Conservation (phyloP, 2,888 invertebrate genomes). For the Polydrusus pterygomalis region DNA sequence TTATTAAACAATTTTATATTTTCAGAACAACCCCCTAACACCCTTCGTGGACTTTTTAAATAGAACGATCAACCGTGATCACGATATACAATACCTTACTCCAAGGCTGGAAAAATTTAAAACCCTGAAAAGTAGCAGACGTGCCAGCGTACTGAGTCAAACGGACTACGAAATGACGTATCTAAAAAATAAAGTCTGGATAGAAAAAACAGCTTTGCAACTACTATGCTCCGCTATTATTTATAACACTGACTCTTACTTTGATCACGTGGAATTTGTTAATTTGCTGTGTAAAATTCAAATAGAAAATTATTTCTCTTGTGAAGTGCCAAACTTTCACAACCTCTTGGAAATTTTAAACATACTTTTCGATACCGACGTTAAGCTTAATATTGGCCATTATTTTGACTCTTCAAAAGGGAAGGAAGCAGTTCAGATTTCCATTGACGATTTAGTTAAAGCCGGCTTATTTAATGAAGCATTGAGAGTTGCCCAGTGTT, state of each 20-base stretch:
- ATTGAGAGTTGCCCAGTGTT: conserved; percentile 75
- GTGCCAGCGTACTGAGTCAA: conserved; percentile 63
- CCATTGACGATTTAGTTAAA: conserved; percentile 74
- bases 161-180: conserved; percentile 72
- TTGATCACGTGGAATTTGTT: conserved; percentile 79
- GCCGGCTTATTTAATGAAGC: conserved; percentile 76
- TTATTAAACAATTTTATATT: too few relatives aligned
- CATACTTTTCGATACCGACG: conserved; percentile 68
- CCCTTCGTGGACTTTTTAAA: conserved; percentile 66
- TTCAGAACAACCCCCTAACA: conserved; percentile 79
- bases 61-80: conserved; percentile 64
- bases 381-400: conserved; percentile 74
- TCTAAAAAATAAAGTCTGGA: conserved; percentile 74
- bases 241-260: conserved; percentile 77
- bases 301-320: conserved; percentile 75
- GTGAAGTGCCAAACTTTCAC: conserved; percentile 72
- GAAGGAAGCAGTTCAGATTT: conserved; percentile 73
- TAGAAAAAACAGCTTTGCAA: conserved; percentile 76
- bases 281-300: conserved; percentile 76
- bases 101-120: conserved; percentile 70
- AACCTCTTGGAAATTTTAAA: conserved; percentile 63
- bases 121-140: conserved; percentile 63
- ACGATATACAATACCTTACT: conserved; percentile 64
- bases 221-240: conserved; percentile 78
- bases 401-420: conserved; percentile 66